Conservation (phyloP, 2,797 vertebrate genomes). For the Dallia pectoralis region DNA sequence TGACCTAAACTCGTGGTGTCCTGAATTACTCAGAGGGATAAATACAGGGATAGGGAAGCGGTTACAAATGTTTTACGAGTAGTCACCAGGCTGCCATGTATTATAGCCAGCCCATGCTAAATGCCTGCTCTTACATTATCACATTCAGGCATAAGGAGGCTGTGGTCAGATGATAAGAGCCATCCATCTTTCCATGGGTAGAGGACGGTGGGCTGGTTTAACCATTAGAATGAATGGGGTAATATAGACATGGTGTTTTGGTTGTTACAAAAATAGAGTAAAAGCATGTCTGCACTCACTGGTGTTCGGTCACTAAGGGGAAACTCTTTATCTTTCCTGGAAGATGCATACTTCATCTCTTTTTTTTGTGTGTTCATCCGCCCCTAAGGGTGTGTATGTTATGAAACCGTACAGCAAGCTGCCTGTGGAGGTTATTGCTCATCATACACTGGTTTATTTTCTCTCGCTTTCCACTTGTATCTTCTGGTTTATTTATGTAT, state of each 20-base stretch:
- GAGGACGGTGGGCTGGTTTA: slow-evolving; percentile 48
- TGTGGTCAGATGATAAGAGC: slow-evolving; percentile 38
- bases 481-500: neutral
- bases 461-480: neutral
- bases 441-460: slow-evolving; percentile 8
- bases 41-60: neutral
- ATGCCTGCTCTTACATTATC: slow-evolving; percentile 44
- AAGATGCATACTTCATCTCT: slow-evolving; percentile 38
- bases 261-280: slow-evolving; percentile 53
- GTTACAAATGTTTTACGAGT: slow-evolving; percentile 33
- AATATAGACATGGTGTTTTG: slow-evolving; percentile 68
- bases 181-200: slow-evolving; percentile 58
- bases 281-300: slow-evolving; percentile 25
- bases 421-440: slow-evolving; percentile 39
- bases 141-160: slow-evolving; percentile 30
- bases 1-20: slow-evolving; percentile 9
- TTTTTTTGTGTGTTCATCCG: slow-evolving; percentile 24
- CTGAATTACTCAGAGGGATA: neutral
- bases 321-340: slow-evolving; percentile 37
- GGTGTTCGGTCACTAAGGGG: slow-evolving; percentile 1
- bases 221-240: slow-evolving; percentile 70
- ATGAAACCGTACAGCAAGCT: slow-evolving; percentile 45
- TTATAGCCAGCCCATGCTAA: slow-evolving; percentile 27
- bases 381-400: slow-evolving; percentile 42
- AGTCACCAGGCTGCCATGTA: slow-evolving; percentile 24